phyloP scores from a whole-genome alignment of 2,113 vertebrate genomes.

The Paradisaea rubra region DNA sequence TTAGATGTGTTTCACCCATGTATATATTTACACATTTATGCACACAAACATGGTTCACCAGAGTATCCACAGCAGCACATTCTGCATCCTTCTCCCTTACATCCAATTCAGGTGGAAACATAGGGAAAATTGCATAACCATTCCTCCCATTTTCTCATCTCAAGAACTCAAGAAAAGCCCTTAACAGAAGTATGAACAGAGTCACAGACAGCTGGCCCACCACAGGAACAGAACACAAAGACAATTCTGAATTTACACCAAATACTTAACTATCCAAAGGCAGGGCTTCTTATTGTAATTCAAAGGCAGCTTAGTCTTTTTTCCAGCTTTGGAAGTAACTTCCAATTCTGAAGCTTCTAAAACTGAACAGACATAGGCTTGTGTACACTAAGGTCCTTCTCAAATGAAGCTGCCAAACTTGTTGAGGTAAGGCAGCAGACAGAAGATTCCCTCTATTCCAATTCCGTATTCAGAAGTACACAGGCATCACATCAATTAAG shows the following conservation, averaged over 20 bases:
- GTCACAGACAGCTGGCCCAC: not conserved
- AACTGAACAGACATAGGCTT: not conserved
- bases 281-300: not conserved
- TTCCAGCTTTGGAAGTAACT: not conserved
- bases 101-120: not conserved
- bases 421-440: not conserved
- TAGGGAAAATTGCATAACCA: not conserved
- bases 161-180: not conserved
- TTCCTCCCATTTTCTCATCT: not conserved
- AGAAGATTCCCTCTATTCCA: not conserved
- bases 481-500: not conserved
- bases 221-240: not conserved
- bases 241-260: not conserved
- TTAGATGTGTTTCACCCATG: not conserved
- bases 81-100: not conserved
- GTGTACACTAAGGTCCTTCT: not conserved
- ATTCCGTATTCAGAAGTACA: not conserved
- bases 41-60: not conserved
- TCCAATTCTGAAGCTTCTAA: not conserved
- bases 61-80: not conserved
- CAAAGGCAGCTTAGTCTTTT: not conserved
- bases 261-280: not conserved
- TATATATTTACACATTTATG: not conserved
- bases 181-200: rapidly evolving
- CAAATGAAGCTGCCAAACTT: not conserved